Conservation (phyloP, 2,797 vertebrate species). For the Alcedo atthis region DNA sequence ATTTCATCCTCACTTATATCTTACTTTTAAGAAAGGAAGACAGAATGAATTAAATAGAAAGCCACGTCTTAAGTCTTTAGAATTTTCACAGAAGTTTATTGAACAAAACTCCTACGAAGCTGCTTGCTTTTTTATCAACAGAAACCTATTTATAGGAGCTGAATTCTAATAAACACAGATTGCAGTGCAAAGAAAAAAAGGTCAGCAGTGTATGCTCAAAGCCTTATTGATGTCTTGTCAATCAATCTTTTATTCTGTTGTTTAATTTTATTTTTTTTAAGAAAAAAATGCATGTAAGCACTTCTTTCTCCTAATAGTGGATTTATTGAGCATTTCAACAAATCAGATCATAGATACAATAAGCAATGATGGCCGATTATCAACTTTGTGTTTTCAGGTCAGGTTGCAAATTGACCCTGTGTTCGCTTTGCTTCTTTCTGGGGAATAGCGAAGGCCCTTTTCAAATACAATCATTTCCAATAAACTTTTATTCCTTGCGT, state of each 20-base stretch:
- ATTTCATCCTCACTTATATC: conserved; percentile 57
- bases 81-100: conserved; percentile 61
- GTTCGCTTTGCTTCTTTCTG: conserved; percentile 61
- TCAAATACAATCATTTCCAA: conserved; percentile 78
- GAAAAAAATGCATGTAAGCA: conserved; percentile 78
- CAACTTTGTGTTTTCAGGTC: conserved; percentile 77
- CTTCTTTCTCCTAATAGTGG: conserved; percentile 79
- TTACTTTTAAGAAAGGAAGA: conserved; percentile 58
- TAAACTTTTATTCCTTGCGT: conserved; percentile 36
- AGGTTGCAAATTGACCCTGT: conserved; percentile 77
- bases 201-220: conserved; percentile 73
- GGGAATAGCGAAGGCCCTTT: conserved; percentile 73
- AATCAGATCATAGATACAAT: conserved; percentile 70
- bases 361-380: conserved; percentile 75
- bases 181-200: conserved; percentile 73
- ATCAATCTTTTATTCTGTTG: conserved; percentile 82
- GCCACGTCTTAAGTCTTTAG: conserved; percentile 56
- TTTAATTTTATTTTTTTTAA: conserved; percentile 52
- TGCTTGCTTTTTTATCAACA: conserved; percentile 64
- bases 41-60: conserved; percentile 65
- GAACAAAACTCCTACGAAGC: conserved; percentile 64
- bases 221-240: conserved; percentile 85
- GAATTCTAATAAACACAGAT: conserved; percentile 84
- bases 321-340: conserved; percentile 78
- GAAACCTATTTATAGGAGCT: conserved; percentile 76